Percentiles rank a stretch among this genome's conserved stretches.
Evolutionary conservation across 1,140 invertebrate genomes (phyloP).

Genomic region (Laodelphax striatellus): DNA sequence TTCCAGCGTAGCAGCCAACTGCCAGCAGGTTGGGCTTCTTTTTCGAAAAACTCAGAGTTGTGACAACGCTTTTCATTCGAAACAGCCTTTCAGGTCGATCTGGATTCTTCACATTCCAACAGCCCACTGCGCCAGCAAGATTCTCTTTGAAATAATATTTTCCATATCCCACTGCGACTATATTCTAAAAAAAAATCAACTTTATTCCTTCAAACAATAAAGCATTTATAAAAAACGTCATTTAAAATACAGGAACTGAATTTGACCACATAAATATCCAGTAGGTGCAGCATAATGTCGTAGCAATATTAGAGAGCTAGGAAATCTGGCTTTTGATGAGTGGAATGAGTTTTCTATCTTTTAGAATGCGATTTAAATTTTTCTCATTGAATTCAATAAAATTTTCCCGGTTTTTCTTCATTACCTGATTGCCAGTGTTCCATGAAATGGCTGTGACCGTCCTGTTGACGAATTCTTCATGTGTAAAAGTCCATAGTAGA

Average conservation of each 20-base stretch:
- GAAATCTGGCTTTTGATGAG: no score
- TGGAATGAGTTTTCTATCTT: no score
- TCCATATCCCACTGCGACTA: slow-evolving; percentile 24
- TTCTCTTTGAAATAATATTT: slow-evolving; percentile 10
- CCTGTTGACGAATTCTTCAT: slow-evolving; percentile 7
- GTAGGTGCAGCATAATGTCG: no score
- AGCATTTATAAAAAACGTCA: no score
- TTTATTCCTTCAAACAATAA: no score
- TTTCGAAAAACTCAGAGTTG: slow-evolving; percentile 37
- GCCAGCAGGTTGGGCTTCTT: slow-evolving; percentile 33
- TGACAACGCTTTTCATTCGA: slow-evolving; percentile 36
- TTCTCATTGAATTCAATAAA: no score
- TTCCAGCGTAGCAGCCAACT: slow-evolving; percentile 40
- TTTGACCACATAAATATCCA: no score
- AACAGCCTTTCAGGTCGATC: slow-evolving; percentile 39
- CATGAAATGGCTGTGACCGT: slow-evolving; percentile 18
- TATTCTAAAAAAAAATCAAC: slow-evolving; percentile 15
- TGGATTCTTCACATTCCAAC: slow-evolving; percentile 43
- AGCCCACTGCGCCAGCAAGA: slow-evolving; percentile 34
- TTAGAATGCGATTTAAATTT: no score
- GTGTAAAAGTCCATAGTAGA: slow-evolving; percentile 17
- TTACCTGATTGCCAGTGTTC: slow-evolving; percentile 18
- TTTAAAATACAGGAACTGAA: no score
- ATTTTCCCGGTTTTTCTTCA: no score
- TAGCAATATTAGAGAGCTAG: no score